A percentile compares a stretch with the other conserved stretches of the same genome.
phyloP scores from a whole-genome alignment of 2,797 vertebrate genomes.

The Anabas testudineus region DNA sequence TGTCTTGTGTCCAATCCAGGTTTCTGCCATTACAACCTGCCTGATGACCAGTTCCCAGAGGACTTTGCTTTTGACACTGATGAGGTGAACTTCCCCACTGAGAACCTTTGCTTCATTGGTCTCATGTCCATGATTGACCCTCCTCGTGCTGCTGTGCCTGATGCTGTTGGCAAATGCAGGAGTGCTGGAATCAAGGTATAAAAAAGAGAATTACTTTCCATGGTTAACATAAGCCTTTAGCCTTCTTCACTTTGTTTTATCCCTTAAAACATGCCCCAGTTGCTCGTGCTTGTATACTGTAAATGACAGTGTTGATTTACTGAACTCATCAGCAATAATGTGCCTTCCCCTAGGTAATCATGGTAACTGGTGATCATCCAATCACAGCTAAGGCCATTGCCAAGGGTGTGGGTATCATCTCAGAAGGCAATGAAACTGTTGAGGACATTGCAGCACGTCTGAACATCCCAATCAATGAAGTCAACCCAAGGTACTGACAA shows the following conservation, averaged over 20 bases:
- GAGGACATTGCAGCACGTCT: constrained; percentile 95
- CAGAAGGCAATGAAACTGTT: constrained; percentile 95
- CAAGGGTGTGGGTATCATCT: constrained; percentile 97
- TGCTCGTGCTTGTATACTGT: neutral
- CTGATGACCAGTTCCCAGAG: constrained; percentile 92
- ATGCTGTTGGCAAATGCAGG: constrained; percentile 97
- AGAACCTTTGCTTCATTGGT: constrained; percentile 93
- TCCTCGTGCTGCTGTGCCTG: constrained; percentile 95
- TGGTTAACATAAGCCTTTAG: neutral
- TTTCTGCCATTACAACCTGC: constrained; percentile 90
- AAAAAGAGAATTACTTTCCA: neutral
- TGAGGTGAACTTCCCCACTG: constrained; percentile 93
- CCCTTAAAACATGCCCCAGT: neutral
- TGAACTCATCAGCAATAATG: neutral
- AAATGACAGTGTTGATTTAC: neutral
- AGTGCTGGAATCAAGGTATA: constrained; percentile 94
- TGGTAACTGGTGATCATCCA: constrained; percentile 98
- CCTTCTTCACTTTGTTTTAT: neutral
- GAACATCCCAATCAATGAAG: constrained; percentile 95
- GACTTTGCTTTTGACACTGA: constrained; percentile 93
- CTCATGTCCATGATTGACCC: constrained; percentile 98
- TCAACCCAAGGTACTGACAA: constrained; percentile 91
- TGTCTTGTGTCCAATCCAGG: constrained; percentile 76
- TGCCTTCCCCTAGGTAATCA: constrained; percentile 88
- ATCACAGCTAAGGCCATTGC: constrained; percentile 99